These are phyloP conservation scores for Papilio dardanus DNA, from an alignment of 1,140 invertebrate species.

Conservation along the genomic window DNA sequence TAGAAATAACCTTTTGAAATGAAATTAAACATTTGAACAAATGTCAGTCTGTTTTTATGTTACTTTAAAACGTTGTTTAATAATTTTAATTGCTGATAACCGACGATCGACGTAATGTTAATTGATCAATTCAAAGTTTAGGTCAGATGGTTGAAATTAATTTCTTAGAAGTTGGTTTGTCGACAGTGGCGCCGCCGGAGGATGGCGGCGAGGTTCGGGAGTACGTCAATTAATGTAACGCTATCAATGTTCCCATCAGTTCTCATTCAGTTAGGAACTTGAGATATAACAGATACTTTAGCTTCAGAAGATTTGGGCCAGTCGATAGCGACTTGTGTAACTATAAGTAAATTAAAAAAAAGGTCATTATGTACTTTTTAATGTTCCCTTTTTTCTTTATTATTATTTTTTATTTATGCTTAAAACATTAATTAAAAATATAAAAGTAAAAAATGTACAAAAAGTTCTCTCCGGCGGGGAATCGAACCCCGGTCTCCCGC, in stretches of 20 bases:
- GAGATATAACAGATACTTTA: background rate
- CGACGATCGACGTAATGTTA: background rate
- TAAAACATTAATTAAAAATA: too few relatives aligned
- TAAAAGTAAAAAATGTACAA: background rate
- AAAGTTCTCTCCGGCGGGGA: constrained; percentile 32
- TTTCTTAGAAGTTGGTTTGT: constrained; percentile 7
- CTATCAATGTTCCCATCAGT: constrained; percentile 2
- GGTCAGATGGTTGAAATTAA: background rate
- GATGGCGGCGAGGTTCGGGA: background rate
- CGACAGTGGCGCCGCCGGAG: background rate
- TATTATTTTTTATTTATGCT: too few relatives aligned
- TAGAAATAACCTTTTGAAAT: too few relatives aligned
- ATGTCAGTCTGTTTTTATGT: background rate
- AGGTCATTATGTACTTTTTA: too few relatives aligned
- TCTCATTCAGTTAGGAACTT: background rate
- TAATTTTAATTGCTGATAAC: background rate
- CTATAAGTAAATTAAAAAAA: too few relatives aligned
- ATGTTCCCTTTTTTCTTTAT: too few relatives aligned
- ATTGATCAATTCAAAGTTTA: background rate
- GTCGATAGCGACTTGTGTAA: background rate
- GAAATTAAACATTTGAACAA: background rate
- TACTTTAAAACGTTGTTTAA: background rate
- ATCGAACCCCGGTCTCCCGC: constrained; percentile 37
- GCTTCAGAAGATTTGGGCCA: background rate
- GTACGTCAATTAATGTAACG: background rate